Conservation (phyloP, 2,113 vertebrate genomes). For the Scomber colias region DNA sequence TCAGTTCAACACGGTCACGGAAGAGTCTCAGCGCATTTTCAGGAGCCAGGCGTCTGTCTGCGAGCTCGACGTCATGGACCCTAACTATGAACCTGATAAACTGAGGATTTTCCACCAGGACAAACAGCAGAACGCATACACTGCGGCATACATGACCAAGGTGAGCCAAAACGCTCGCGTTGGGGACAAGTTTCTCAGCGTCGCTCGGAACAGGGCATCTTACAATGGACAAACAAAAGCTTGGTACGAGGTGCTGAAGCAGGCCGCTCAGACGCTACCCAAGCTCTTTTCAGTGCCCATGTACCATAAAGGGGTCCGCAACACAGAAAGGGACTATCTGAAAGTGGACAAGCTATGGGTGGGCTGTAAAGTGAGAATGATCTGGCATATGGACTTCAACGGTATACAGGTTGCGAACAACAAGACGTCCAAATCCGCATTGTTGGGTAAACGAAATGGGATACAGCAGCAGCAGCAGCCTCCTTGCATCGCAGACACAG, state of each 20-base stretch:
- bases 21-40: neutral
- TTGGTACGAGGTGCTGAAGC: neutral
- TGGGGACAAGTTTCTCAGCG: neutral
- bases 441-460: too few species aligned
- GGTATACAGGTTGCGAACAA: neutral
- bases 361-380: neutral
- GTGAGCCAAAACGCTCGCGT: accelerated
- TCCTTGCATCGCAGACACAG: neutral
- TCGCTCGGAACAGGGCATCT: neutral
- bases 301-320: accelerated
- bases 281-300: constrained; percentile 9
- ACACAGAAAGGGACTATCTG: constrained; percentile 1
- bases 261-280: neutral
- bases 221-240: too few species aligned
- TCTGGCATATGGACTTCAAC: constrained; percentile 3
- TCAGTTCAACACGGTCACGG: constrained; percentile 27
- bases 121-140: neutral
- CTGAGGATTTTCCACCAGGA: constrained; percentile 23
- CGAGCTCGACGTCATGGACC: neutral
- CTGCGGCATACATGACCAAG: neutral
- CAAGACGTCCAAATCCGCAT: too few species aligned
- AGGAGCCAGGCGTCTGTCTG: neutral
- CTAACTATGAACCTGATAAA: neutral
- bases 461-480: too few species aligned
- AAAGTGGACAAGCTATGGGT: neutral